Evolutionary conservation across 2,113 vertebrate genomes (phyloP).

Genomic region (rabbit (Oryctolagus cuniculus)): mOryCun1.1 NC_091434.1:159995001-159995500

Average conservation of each 20-base stretch:
- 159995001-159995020: background rate
- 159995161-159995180: background rate
- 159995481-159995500: background rate
- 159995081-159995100: background rate
- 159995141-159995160: background rate
- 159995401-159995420: conserved; percentile 25
- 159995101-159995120: background rate
- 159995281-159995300: background rate
- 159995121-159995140: background rate
- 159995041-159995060: background rate
- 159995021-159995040: background rate
- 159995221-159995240: conserved; percentile 2
- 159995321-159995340: background rate
- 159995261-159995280: conserved; percentile 43
- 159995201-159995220: background rate
- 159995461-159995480: conserved; percentile 23
- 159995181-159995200: background rate
- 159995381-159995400: background rate
- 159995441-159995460: background rate
- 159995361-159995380: background rate
- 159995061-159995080: background rate
- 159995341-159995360: background rate
- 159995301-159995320: background rate
- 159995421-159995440: background rate
- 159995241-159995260: conserved; percentile 18